phyloP scores from a whole-genome alignment of 2,888 invertebrate genomes.

The Smittia sp. region DNA sequence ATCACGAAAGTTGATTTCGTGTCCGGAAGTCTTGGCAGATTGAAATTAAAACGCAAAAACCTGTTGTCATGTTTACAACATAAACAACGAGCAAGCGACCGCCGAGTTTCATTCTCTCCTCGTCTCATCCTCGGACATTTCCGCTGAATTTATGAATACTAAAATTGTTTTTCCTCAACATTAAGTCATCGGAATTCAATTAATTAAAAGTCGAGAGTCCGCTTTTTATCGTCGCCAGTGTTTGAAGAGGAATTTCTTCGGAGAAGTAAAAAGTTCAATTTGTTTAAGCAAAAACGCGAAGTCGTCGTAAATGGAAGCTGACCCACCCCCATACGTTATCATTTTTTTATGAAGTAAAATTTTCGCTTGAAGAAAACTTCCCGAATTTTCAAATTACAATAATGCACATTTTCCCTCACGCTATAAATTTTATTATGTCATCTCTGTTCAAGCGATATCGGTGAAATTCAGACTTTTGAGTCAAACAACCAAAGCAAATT shows the following conservation, averaged over 20 bases:
- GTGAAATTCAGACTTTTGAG: no score
- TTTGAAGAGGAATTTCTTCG: not conserved
- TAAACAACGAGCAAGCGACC: not conserved
- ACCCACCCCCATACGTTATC: no score
- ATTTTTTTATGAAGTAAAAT: no score
- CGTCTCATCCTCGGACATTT: not conserved
- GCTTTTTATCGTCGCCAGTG: not conserved
- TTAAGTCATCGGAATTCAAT: constrained; percentile 8
- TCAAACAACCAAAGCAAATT: no score
- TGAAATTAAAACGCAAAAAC: not conserved
- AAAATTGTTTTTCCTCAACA: not conserved
- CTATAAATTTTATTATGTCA: no score
- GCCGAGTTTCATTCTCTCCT: not conserved
- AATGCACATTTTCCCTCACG: no score
- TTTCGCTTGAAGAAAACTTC: no score
- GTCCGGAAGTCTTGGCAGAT: not conserved
- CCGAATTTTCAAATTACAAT: no score
- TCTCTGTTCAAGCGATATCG: no score
- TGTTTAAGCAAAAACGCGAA: not conserved
- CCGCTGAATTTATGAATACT: not conserved
- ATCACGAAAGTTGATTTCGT: not conserved
- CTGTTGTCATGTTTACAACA: constrained; percentile 17
- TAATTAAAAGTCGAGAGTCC: not conserved
- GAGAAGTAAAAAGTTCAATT: not conserved
- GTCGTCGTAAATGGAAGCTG: not conserved